Evolutionary conservation across 2,888 invertebrate species (phyloP), one percentile per base, ranked within the genome.

Genomic region (Notodonta dromedarius): DNA sequence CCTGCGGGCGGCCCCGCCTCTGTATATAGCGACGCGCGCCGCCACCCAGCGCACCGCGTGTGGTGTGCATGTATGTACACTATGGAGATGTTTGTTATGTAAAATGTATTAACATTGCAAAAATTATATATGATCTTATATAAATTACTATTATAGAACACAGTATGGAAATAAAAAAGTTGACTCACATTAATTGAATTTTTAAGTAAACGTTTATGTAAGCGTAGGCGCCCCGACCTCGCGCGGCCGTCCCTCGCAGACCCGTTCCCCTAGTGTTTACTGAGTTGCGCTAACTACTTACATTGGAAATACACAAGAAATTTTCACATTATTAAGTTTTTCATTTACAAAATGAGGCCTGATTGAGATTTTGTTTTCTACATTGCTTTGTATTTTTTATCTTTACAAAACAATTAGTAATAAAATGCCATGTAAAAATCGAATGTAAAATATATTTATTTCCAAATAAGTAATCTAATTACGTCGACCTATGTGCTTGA

Each of bases 101-200:
- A 90, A 90, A 92, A 93, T 93, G 93, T 93, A 93, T 92, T 91
- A 91, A 93, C 91, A 90, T 92, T 92, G 90, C 93, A 92, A 91
- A 91, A 93, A 92, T 91, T 93, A 93, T 90, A 91, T 93, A 93
- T 93, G 90, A 91, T 92, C 92, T 89, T 91, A 93, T 91, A 91
- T 93, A 91, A 91, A 92, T 91, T 91, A 93, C 88, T 93, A 93
- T 93, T 92, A 93, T 93, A 93, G 93, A 90, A 91, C 91, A 92
- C 93, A 90, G 90, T 93, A 92, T 91, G 89, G 80, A 91, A 93
- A 92, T 91, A 92, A 93, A 93, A 91, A 91, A 91, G 90, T 92
- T 93, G 86, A 91, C 87, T 91, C 91, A 92, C 91, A 89, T 86
- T 86, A 89, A 88, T 88, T 91, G 87, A 87, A 90, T 91, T 91